A percentile compares a stretch with the other conserved stretches of the same genome.
Conservation (phyloP, 2,888 invertebrate genomes). For the Eremobia ochroleuca region DNA sequence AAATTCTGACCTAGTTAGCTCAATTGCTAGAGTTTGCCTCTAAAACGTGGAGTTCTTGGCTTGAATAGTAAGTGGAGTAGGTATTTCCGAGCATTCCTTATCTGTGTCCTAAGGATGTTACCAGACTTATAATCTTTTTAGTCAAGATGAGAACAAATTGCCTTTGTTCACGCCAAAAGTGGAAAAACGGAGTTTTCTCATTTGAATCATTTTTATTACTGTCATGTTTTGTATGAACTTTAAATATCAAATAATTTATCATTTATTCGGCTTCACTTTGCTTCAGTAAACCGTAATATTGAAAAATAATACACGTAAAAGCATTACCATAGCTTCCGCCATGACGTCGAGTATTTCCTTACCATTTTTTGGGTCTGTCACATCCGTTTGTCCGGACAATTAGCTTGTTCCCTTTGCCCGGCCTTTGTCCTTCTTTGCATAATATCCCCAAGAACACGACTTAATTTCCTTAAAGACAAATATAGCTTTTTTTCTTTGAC, state of each 20-base stretch:
- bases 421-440: conserved; percentile 74
- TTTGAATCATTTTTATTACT: conserved; percentile 7
- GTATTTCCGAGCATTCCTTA: conserved; percentile 64
- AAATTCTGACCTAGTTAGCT: conserved; percentile 71
- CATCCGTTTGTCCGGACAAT: conserved; percentile 81
- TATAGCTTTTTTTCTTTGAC: conserved; percentile 64
- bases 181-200: too few species aligned
- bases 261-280: conserved; percentile 37
- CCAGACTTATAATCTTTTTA: conserved; percentile 52
- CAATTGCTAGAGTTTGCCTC: conserved; percentile 70
- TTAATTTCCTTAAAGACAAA: conserved; percentile 77
- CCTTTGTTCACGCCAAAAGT: conserved; percentile 16
- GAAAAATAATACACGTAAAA: conserved; percentile 64
- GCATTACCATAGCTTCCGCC: conserved; percentile 73
- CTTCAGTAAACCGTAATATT: conserved; percentile 53
- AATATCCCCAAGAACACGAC: conserved; percentile 74
- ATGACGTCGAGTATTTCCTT: conserved; percentile 75
- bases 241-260: conserved; percentile 5
- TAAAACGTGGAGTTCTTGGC: conserved; percentile 62
- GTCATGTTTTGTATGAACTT: not conserved
- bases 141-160: conserved; percentile 42
- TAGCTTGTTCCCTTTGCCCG: conserved; percentile 72
- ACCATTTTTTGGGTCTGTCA: conserved; percentile 76
- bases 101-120: conserved; percentile 58
- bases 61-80: conserved; percentile 67